Evolutionary conservation across 2,888 invertebrate genomes (phyloP), one percentile per base, ranked within the genome.

Genomic region (Cerastis rubricosa): DNA sequence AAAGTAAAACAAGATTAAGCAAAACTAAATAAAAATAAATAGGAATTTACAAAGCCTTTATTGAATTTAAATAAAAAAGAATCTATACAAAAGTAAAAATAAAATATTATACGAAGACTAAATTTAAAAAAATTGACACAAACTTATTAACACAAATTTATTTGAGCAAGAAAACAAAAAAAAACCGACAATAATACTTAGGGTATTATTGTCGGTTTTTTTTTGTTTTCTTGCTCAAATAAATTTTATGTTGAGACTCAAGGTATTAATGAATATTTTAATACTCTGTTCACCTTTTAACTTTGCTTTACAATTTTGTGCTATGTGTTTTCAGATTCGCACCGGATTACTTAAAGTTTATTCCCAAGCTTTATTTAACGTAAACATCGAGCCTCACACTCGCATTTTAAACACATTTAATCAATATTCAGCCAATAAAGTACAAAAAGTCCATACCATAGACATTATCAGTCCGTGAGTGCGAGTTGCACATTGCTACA

Each of bases 401-500:
- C 66, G 66, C 57, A 76, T 81, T 84, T 83, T 81, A 81, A 84
- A 78, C 66, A 72, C 74, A 77, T 87, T 87, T 87, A 87, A 85
- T 86, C 85, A 85, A 77, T 70, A 83, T 74, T 70, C 85, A 75
- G 76, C 71, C 73, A 51, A 87, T 85, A 85, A 85, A 87, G 35
- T 75, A 81, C 88, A 81, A 83, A 83, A 86, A 86, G 76, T 85
- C 84, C 66, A 75, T 57, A 67, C 83, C 68, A 6, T 54, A 69
- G 88, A 85, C 88, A 78, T 69, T 88, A 88, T 89, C 88, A 63
- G 71, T 43, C 43, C 76, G 85, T 79, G 87, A 91, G 89, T 87
- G 89, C 88, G 84, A 88, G 89, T 84, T 84, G 84, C 87, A 85
- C 91, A 92, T 84, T 81, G 85, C 90, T 88, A 93, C 93, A 95